Percentiles rank a stretch among this genome's conserved stretches.
These are phyloP conservation scores for Frankliniella intonsa DNA, from an alignment of 2,888 invertebrate species.

Conservation along the genomic window DNA sequence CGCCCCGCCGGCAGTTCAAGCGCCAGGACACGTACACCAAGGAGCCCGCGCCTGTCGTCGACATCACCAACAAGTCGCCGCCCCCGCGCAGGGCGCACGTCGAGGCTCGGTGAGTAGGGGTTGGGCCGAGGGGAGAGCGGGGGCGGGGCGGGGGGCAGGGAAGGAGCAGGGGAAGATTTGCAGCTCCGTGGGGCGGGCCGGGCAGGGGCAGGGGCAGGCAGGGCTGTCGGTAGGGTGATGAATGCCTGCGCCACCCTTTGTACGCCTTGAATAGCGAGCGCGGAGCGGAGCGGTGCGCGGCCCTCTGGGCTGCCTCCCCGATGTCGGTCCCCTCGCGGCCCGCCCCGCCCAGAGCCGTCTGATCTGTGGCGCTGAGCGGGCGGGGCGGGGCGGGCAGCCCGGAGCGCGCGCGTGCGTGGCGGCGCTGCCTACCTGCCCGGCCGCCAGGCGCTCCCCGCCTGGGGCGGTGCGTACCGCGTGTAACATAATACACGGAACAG, in stretches of 20 bases:
- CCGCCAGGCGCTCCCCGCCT: not conserved
- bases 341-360: not conserved
- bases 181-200: not conserved
- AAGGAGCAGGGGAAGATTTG: too few relatives aligned
- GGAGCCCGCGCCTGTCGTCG: constrained; percentile 15
- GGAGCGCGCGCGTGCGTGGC: too few relatives aligned
- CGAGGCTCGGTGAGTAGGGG: not conserved
- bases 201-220: not conserved
- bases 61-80: constrained; percentile 12
- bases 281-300: not conserved
- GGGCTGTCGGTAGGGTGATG: not conserved
- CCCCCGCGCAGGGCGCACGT: not conserved
- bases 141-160: not conserved
- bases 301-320: not conserved
- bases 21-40: constrained; percentile 36
- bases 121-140: not conserved
- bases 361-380: not conserved
- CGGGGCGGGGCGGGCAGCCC: not conserved
- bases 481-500: too few relatives aligned
- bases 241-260: not conserved
- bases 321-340: not conserved
- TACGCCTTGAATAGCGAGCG: not conserved
- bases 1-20: constrained; percentile 31
- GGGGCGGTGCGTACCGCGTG: too few relatives aligned
- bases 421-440: not conserved